phyloP scores from a whole-genome alignment of 2,113 vertebrate species.

The Cynopterus brachyotis region DNA sequence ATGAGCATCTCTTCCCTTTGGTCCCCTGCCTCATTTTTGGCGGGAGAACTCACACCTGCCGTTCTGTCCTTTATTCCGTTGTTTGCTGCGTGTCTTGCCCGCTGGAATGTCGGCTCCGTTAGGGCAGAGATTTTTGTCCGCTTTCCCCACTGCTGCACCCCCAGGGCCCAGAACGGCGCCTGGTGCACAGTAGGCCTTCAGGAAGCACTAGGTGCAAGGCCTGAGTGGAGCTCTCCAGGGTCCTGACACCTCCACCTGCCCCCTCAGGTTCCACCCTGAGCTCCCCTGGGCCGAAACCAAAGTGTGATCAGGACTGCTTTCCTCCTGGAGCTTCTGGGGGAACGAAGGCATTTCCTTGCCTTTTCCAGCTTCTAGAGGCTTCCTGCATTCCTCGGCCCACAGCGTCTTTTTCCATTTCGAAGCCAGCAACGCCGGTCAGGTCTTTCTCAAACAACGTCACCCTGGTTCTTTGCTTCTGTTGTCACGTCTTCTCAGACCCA shows the following conservation, averaged over 20 bases:
- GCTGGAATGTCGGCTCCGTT: accelerated
- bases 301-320: neutral
- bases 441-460: neutral
- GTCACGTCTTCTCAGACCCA: neutral
- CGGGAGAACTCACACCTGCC: neutral
- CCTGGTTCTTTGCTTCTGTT: neutral
- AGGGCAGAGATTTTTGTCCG: neutral
- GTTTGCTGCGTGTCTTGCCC: neutral
- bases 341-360: neutral
- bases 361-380: neutral
- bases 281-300: neutral
- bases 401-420: neutral
- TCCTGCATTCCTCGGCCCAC: neutral
- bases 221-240: neutral
- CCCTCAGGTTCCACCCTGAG: neutral
- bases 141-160: neutral
- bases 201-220: neutral
- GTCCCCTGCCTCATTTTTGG: neutral
- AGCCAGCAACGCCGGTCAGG: neutral
- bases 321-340: neutral
- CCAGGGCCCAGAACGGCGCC: neutral
- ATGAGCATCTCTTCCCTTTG: neutral
- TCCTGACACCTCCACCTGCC: neutral
- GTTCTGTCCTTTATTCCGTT: neutral
- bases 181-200: neutral